phyloP scores from a whole-genome alignment of 2,888 invertebrate species.

The Seira musarum region DNA sequence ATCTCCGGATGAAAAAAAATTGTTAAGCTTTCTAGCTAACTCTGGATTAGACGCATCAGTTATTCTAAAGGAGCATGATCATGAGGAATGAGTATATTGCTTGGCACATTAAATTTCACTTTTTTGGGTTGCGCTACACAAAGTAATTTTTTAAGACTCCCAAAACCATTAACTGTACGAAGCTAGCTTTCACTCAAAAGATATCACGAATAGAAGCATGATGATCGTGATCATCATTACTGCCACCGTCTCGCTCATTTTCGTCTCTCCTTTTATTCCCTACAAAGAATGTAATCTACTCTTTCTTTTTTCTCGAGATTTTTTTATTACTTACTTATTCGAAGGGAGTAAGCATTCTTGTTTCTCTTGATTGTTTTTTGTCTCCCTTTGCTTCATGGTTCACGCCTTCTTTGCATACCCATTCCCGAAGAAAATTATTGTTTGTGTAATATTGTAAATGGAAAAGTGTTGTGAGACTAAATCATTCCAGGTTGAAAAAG shows the following conservation, averaged over 20 bases:
- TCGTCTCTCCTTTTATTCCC: background rate
- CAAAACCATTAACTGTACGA: background rate
- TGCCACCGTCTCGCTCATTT: background rate
- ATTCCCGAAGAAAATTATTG: constrained; percentile 27
- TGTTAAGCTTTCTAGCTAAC: background rate
- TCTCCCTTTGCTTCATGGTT: background rate
- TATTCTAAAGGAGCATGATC: background rate
- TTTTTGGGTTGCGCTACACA: background rate
- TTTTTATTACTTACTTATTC: no score
- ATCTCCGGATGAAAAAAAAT: background rate
- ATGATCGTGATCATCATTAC: background rate
- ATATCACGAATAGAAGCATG: no score
- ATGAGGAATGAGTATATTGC: background rate
- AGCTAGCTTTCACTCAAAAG: no score
- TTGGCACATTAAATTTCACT: background rate
- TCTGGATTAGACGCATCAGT: background rate
- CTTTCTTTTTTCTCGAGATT: background rate
- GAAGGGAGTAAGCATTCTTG: no score
- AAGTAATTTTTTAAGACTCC: background rate
- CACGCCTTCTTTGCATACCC: background rate
- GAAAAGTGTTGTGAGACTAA: constrained; percentile 39
- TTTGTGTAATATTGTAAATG: constrained; percentile 36
- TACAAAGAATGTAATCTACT: background rate
- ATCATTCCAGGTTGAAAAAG: constrained; percentile 6
- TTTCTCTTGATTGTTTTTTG: background rate